phyloP scores from a whole-genome alignment of 2,113 vertebrate species.

The Antechinus flavipes region DNA sequence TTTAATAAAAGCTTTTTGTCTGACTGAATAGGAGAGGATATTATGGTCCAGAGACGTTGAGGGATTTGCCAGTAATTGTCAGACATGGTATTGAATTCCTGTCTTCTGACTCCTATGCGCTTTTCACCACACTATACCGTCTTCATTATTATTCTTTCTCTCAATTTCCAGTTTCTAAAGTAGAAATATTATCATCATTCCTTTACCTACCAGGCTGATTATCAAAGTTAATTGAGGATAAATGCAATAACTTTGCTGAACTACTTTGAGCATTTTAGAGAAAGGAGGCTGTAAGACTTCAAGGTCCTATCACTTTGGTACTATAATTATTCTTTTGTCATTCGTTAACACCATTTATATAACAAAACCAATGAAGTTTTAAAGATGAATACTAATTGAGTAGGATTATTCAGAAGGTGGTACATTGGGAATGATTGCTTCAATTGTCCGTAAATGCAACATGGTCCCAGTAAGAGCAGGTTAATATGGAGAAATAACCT shows the following conservation, averaged over 20 bases:
- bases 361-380: neutral
- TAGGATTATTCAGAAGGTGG: neutral
- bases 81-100: neutral
- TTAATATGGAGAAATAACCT: neutral
- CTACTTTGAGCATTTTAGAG: neutral
- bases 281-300: neutral
- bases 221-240: constrained; percentile 6
- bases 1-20: neutral
- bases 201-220: neutral
- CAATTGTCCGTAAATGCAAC: neutral
- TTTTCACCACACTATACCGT: neutral
- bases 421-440: neutral
- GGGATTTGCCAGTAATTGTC: neutral
- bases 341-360: constrained; percentile 3
- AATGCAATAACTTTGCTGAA: neutral
- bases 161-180: neutral
- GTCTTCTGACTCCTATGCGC: neutral
- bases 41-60: neutral
- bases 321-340: constrained; percentile 7
- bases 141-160: neutral
- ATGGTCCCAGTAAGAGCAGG: neutral
- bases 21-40: neutral
- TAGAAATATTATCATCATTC: neutral
- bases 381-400: neutral
- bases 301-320: neutral